Percentiles rank a stretch among this genome's conserved stretches.
Evolutionary conservation across 2,113 vertebrate genomes (phyloP).

Genomic region (Pelobates fuscus): DNA sequence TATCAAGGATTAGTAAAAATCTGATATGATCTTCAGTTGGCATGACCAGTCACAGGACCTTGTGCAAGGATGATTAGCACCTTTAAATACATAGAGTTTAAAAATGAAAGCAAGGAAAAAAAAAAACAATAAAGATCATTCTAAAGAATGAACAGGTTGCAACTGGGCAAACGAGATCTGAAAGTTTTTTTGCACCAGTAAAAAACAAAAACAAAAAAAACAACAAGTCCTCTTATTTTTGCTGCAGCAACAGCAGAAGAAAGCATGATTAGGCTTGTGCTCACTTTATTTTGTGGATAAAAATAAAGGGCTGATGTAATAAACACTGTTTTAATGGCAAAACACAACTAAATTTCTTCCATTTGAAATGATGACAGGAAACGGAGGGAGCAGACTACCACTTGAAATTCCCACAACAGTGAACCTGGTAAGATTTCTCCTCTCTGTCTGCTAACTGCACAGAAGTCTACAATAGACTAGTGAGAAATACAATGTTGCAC

Average conservation of each 20-base stretch:
- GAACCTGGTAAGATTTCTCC: no score
- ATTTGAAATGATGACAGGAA: no score
- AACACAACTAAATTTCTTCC: no score
- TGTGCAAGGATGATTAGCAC: constrained; percentile 94
- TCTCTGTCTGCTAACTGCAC: no score
- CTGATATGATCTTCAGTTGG: constrained; percentile 98
- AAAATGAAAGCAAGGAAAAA: constrained; percentile 61
- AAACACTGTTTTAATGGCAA: no score
- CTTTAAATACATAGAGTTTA: constrained; percentile 83
- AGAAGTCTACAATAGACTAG: no score
- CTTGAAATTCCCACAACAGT: no score
- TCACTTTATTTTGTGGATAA: constrained; percentile 66
- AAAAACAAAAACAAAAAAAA: constrained; percentile 47
- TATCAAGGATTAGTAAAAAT: constrained; percentile 92
- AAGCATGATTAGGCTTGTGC: constrained; percentile 86
- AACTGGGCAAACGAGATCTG: constrained; percentile 72
- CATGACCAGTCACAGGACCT: constrained; percentile 99
- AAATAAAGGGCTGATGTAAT: no score
- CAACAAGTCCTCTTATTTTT: constrained; percentile 72
- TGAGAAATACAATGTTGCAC: no score
- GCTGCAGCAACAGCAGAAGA: constrained; percentile 91
- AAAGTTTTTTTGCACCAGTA: constrained; percentile 59
- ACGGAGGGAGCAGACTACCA: no score
- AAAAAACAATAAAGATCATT: constrained; percentile 76
- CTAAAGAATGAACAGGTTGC: constrained; percentile 80